Conservation (phyloP, 1,140 invertebrate genomes). For the Druon quercuslanigerum region DNA sequence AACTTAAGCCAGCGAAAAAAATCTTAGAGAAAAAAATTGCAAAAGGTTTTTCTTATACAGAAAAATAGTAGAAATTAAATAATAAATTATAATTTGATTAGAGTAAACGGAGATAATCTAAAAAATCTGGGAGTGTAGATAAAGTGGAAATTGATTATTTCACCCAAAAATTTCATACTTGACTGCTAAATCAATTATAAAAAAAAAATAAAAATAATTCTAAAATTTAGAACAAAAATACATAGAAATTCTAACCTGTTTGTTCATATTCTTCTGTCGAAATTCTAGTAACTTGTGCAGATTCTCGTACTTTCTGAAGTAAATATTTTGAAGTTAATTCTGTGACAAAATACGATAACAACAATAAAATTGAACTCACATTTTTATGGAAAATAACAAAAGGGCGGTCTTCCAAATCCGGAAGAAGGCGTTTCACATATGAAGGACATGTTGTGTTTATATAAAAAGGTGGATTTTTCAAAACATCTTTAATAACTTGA, state of each 20-base stretch:
- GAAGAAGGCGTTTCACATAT: constrained; percentile 39
- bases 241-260: neutral
- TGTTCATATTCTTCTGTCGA: neutral
- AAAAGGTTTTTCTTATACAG: no score
- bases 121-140: no score
- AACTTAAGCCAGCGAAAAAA: no score
- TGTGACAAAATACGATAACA: neutral
- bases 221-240: neutral
- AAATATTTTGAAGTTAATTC: neutral
- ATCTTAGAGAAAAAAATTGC: no score
- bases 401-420: constrained; percentile 26
- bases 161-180: no score
- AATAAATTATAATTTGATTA: no score
- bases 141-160: no score
- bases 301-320: neutral
- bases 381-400: constrained; percentile 38
- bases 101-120: no score
- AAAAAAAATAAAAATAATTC: neutral
- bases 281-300: neutral
- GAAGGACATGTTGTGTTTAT: constrained; percentile 27
- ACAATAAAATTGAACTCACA: constrained; percentile 27
- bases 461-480: constrained; percentile 6
- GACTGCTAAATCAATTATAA: no score
- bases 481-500: neutral
- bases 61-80: no score